Base-by-base conservation (phyloP, 1,140 invertebrate genomes). In the Meloidogyne chitwoodi region DNA sequence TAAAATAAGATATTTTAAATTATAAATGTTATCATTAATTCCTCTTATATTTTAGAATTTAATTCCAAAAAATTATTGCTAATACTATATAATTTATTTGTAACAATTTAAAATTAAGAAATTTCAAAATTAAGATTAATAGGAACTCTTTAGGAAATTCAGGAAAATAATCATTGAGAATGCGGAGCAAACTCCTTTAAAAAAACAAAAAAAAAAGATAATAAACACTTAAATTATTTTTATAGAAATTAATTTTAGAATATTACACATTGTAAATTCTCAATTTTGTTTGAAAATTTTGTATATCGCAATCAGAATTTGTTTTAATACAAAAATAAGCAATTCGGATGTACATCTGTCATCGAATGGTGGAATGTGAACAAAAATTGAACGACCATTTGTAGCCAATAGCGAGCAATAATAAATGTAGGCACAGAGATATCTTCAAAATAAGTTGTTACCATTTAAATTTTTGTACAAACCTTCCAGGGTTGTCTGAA, bases 401-500 rank as follows among this genome's bases (percentile, higher is more conserved):
- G 61, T 64, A 6, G 34, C 38, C 16, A 61, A 38, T 44, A 78
- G 22, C 10, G 77, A 78, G 69, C 48, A 79, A 64, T 78, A 78
- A 29, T 80, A 78, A 56, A 78, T 79, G 66, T 79, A 78, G 56
- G 44, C 77, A 68, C 77, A 78, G 27, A 77, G 76, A 68, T 27
- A 77, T 62, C 76, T 77, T 0, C 11, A 77, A n/a, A 64, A 31
- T 26, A 63, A 44, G 1, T 24, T n/a, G n/a, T n/a, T n/a, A n/a
- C n/a, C n/a, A n/a, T 70, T 72, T 44, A 38, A 70, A 44, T 19
- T 10, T 31, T 11, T n/a, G 2, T 24, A 22, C 31, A 44, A 29
- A 75, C 74, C 74, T 67, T 61, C 76, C 76, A 5, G 76, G 75
- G 24, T 76, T 66, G 22, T 62, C 41, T 5, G 76, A 76, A 77